phyloP scores from a whole-genome alignment of 2,113 vertebrate genomes.

The Zosterops pallidus region DNA sequence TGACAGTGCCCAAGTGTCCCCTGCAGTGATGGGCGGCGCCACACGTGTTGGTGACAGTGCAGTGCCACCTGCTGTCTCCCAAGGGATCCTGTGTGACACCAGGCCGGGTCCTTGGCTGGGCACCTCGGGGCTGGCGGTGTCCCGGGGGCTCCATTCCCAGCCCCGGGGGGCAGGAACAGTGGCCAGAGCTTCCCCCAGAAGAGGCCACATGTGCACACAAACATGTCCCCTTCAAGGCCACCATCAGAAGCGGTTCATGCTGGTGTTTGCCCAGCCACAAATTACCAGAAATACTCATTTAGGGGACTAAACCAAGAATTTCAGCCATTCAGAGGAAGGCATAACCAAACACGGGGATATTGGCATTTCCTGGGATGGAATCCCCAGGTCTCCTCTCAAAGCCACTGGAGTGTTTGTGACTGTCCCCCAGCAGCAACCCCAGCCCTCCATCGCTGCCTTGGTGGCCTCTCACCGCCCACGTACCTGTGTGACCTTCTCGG shows the following conservation, averaged over 20 bases:
- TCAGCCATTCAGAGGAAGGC: neutral
- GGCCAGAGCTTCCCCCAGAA: neutral
- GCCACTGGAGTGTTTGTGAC: neutral
- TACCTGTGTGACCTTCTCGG: slow-evolving; percentile 95
- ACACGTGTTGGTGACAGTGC: neutral
- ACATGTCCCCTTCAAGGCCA: neutral
- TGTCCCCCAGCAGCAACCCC: neutral
- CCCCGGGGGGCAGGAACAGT: accelerated
- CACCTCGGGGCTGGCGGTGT: accelerated
- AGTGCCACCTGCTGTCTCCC: slow-evolving; percentile 63
- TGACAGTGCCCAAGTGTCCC: neutral
- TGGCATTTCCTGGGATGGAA: neutral
- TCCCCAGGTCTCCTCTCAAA: neutral
- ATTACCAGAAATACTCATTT: neutral
- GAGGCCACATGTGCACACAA: neutral
- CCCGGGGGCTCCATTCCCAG: neutral
- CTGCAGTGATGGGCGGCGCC: neutral
- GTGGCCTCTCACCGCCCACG: neutral
- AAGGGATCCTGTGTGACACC: neutral
- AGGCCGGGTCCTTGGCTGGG: accelerated
- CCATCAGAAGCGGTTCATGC: neutral
- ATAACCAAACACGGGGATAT: neutral
- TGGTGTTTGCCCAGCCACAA: neutral
- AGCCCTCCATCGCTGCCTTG: neutral
- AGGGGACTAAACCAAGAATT: neutral